phyloP scores from a whole-genome alignment of 2,113 vertebrate genomes.

The Scatophagus argus region DNA sequence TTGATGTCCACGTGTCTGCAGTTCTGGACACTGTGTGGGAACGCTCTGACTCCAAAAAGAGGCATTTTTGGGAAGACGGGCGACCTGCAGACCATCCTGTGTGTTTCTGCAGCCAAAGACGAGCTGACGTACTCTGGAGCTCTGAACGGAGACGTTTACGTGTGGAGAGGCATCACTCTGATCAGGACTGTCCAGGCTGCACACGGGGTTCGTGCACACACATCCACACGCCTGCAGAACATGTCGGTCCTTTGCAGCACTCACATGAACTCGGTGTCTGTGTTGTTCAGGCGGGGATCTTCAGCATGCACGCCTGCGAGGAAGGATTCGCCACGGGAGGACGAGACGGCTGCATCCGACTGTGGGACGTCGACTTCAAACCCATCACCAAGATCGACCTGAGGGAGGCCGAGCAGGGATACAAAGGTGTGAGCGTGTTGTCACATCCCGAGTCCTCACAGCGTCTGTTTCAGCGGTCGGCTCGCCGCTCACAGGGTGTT shows the following conservation, averaged over 20 bases:
- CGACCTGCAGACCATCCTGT: slow-evolving; percentile 98
- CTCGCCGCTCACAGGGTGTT: no score
- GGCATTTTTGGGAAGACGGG: slow-evolving; percentile 97
- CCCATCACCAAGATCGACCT: slow-evolving; percentile 99
- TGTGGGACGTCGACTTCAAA: slow-evolving; percentile 98
- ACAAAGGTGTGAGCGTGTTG: slow-evolving; percentile 91
- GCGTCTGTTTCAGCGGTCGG: no score
- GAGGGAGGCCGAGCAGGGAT: slow-evolving; percentile 95
- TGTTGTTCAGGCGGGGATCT: slow-evolving; percentile 92
- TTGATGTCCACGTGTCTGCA: slow-evolving; percentile 71
- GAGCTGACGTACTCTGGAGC: slow-evolving; percentile 96
- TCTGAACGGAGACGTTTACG: slow-evolving; percentile 96
- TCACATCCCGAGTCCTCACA: no score
- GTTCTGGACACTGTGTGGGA: slow-evolving; percentile 98
- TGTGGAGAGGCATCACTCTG: slow-evolving; percentile 93
- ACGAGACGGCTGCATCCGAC: slow-evolving; percentile 94
- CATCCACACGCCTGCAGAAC: background rate
- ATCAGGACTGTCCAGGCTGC: slow-evolving; percentile 93
- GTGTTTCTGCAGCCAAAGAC: slow-evolving; percentile 93
- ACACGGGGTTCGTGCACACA: slow-evolving; percentile 85
- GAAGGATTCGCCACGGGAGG: slow-evolving; percentile 98
- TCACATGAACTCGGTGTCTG: no score
- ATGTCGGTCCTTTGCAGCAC: background rate
- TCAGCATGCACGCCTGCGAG: slow-evolving; percentile 96
- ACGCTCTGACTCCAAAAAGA: slow-evolving; percentile 93